Evolutionary conservation across 2,888 invertebrate genomes (phyloP), one percentile per base, ranked within the genome.

Genomic region (Spatulosminthurus flaviceps): DNA sequence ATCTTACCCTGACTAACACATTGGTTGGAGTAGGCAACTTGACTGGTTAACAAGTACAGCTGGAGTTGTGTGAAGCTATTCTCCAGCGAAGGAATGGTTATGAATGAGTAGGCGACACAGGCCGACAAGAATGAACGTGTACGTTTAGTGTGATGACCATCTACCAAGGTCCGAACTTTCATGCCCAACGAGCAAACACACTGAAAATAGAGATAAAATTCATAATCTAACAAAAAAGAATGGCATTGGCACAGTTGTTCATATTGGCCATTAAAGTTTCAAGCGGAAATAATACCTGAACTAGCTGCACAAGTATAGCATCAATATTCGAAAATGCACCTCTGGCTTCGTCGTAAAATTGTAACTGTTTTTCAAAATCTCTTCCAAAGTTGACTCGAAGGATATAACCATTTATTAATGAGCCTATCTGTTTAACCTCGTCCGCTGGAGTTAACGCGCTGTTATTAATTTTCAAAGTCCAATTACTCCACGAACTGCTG

Each of bases 51-150:
- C 79, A 97, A 90, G 89, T 96, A 96, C 71, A 98, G 90, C 85
- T 94, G 93, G 86, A 96, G 91, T 86, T 94, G 91, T 28, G 92
- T 90, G 81, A 93, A 91, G n/a, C 93, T 90, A 80, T 93, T 93
- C 85, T 91, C 92, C 87, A 98, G 91, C 19, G 97, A 97, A n/a
- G 98, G 98, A 87, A 97, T 94, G 11, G 98, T 98, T 82, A 98
- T 97, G 88, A 93, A 98, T 88, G 94, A 93, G 89, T 95, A 98
- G 0, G 98, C 98, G 67, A 95, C 93, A 89, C 98, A 98, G 1
- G 98, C 97, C 86, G 29, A 67, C 11, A 24, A 67, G 89, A 97
- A 94, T 85, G 95, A 93, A 19, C 92, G 92, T 1, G 95, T 95
- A 88, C 94, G 93, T 81, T 92, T 90, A 0, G 93, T 92, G 86